Evolutionary conservation across 2,888 invertebrate genomes (phyloP), one percentile per base, ranked within the genome.

Genomic region (Cheilosia variabilis): DNA sequence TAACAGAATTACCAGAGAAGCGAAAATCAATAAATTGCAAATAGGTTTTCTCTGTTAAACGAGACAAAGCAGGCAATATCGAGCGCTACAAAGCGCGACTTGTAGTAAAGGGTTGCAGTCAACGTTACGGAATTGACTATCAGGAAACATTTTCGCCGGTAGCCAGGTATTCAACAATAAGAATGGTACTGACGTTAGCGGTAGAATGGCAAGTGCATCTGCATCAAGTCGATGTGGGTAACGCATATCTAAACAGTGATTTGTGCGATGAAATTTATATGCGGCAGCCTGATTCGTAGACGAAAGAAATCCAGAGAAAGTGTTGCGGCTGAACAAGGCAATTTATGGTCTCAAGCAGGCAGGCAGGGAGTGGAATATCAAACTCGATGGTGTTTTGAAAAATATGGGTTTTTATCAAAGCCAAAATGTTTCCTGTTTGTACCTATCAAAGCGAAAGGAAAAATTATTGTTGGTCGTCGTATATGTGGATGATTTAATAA

Each of bases 81-180:
- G 65, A 73, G 45, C 50, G 66, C 34, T 50, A 75, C 17, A 65
- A 75, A 31, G 75, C 75, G 2, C 45, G 75, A 10, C n/a, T 78
- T 2, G 78, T 78, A 4, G 78, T 57, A 10, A 87, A 84, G 31
- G 82, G 84, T 37, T 87, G 78, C 52, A 60, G 66, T 9, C 87
- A 88, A 69, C 63, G 43, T 4, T 87, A 79, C 31, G 87, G 87
- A n/a, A 34, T 87, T 0, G 87, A 87, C 60, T 88, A 84, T 24
- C 65, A 72, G 3, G 88, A 89, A 47, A 88, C 82, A 5, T 88
- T 87, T 79, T 80, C 88, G 13, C 87, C 88, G 9, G 87, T 88
- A 17, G 87, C 72, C 4, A 57, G 87, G 5, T 73, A 72, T 9
- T 55, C 50, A 13, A 80, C 87, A 2, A 78, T 88, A 4, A 45